Conservation (phyloP, 2,888 invertebrate genomes). For the Cremastinae sp. region DNA sequence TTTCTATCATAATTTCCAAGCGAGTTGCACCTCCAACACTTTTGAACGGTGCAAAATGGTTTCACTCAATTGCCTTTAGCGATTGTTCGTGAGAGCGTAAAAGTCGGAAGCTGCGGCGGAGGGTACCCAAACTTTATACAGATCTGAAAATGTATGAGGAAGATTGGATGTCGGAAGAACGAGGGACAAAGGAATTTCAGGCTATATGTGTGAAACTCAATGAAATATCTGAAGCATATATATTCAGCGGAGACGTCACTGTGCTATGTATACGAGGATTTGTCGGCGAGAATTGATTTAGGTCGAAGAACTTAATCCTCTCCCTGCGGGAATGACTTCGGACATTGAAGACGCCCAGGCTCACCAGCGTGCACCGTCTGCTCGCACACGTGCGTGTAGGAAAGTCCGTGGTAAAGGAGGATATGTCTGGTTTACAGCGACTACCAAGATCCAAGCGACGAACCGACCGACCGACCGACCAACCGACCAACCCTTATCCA, state of each 20-base stretch:
- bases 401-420: constrained; percentile 25
- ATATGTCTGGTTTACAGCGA: constrained; percentile 40
- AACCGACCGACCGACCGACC: constrained; percentile 36
- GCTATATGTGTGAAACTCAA: constrained; percentile 60
- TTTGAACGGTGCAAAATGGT: too few species aligned
- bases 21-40: too few species aligned
- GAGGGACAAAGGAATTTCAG: constrained; percentile 66
- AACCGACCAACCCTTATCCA: constrained; percentile 43
- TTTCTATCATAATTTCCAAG: too few species aligned
- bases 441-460: constrained; percentile 25
- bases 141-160: constrained; percentile 11
- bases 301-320: constrained; percentile 72
- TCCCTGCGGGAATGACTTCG: constrained; percentile 50
- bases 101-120: constrained; percentile 29
- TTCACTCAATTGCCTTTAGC: background rate
- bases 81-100: constrained; percentile 17
- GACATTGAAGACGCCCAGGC: constrained; percentile 49
- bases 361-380: background rate
- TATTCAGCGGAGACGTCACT: constrained; percentile 64
- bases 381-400: constrained; percentile 16
- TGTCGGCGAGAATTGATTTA: constrained; percentile 77
- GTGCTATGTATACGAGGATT: constrained; percentile 68
- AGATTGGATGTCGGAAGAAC: constrained; percentile 54
- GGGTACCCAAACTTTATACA: constrained; percentile 2
- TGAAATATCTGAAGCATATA: constrained; percentile 70